These are phyloP conservation scores for Sebastes cheni DNA, from an alignment of 2,797 vertebrate species.

Conservation along the genomic window DNA sequence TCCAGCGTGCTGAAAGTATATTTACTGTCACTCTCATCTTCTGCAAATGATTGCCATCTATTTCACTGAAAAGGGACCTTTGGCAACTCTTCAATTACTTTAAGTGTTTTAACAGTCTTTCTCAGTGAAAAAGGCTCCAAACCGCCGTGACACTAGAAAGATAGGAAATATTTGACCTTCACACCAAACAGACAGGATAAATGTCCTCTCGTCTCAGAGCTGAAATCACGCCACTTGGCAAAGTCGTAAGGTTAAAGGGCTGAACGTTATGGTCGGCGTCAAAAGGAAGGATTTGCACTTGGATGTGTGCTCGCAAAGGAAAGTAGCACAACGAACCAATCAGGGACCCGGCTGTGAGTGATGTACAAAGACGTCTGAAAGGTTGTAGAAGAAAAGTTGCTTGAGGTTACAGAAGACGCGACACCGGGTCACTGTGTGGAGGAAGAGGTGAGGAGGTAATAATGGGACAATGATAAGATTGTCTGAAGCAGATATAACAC, in stretches of 20 bases:
- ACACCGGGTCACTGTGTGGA: background rate
- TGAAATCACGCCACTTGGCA: conserved; percentile 12
- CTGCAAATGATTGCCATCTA: conserved; percentile 35
- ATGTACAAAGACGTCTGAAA: background rate
- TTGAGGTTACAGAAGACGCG: background rate
- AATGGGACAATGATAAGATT: conserved; percentile 22
- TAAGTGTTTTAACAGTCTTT: conserved; percentile 38
- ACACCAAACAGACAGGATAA: conserved; percentile 12
- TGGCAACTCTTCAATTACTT: conserved; percentile 33
- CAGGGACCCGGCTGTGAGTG: background rate
- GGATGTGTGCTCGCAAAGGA: background rate
- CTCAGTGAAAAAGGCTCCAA: background rate
- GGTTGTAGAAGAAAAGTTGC: background rate
- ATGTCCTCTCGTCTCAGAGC: background rate
- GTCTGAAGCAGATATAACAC: conserved; percentile 36
- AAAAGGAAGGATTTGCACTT: background rate
- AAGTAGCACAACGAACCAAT: background rate
- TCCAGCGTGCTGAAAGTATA: background rate
- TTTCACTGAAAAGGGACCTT: conserved; percentile 24
- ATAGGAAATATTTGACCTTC: conserved; percentile 16
- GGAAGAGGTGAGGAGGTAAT: conserved; percentile 5
- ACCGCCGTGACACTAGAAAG: conserved; percentile 1
- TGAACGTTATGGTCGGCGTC: background rate
- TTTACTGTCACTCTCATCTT: conserved; percentile 33
- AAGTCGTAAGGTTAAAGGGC: conserved; percentile 14